Base-by-base conservation (phyloP, 2,888 invertebrate genomes). In the Girardia tigrina region DNA sequence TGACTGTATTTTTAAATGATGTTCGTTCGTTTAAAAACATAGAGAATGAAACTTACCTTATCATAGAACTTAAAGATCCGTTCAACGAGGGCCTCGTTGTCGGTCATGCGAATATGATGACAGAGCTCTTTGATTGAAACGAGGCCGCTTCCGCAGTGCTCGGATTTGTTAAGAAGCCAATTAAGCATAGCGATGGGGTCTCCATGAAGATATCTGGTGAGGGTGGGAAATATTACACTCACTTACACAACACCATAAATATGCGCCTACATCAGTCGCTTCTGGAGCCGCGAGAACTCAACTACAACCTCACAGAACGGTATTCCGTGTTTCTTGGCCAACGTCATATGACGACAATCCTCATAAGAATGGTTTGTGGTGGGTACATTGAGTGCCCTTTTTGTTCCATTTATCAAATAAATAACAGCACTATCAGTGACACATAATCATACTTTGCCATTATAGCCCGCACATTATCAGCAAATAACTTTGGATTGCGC, bases 321-420 rank as follows among this genome's bases (percentile, higher is more conserved):
- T 29, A 92, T 86, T 79, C 90, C 89, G 81, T 92, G 87, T 80
- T 90, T 89, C 82, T 90, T 90, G n/a, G 92, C 92, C 80, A 89
- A 88, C 74, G 88, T 88, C 86, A 92, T 90, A 77, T 92, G 86
- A 70, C 90, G 88, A 80, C 92, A 92, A 85, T 94, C 94, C 82
- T 93, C 92, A 83, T 91, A 94, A 0, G 92, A 90, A 84, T 92
- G 93, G 84, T 94, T 92, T 70, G 91, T 88, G 0, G 90, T 89
- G 1, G 94, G 93, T 42, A 93, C 88, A 0, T 89, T 89, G 20
- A 94, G 85, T 0, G 91, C 90, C 81, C 93, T 93, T 78, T 69
- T 36, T 36, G 16, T 36, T 36, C 36, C 36, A 16, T 12, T 36
- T 36, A 12, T 12, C 16, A 36, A 36, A 36, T 36, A 36, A 36